These are phyloP conservation scores for Thalassoma bifasciatum DNA, from an alignment of 2,113 vertebrate species.

Conservation along the genomic window DNA sequence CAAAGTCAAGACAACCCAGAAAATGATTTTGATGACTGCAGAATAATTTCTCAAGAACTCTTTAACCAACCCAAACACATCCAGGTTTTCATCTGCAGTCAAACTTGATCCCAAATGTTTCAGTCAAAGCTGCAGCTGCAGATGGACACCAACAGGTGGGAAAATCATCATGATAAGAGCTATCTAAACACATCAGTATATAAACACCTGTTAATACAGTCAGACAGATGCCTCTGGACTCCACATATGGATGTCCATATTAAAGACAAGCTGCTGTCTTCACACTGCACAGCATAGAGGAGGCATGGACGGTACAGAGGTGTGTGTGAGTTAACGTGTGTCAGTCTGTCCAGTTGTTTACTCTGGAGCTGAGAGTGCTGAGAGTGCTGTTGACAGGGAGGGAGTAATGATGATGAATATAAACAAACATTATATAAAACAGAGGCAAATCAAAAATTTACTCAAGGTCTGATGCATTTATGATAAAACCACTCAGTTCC, in stretches of 20 bases:
- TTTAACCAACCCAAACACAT: too few relatives aligned
- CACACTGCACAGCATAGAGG: background rate
- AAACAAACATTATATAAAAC: too few relatives aligned
- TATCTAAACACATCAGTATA: background rate
- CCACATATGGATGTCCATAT: constrained; percentile 1
- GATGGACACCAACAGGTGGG: background rate
- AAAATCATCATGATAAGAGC: background rate
- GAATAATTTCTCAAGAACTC: too few relatives aligned
- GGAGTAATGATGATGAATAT: too few relatives aligned
- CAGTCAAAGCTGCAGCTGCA: background rate
- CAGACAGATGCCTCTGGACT: background rate
- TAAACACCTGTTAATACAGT: background rate
- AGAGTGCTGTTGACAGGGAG: too few relatives aligned
- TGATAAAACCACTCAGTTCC: too few relatives aligned
- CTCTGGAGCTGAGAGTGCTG: too few relatives aligned
- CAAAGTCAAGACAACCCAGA: too few relatives aligned
- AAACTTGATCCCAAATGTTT: background rate
- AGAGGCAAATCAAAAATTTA: too few relatives aligned
- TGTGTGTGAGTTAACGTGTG: background rate
- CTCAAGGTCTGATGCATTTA: too few relatives aligned
- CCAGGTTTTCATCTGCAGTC: background rate
- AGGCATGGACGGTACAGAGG: background rate
- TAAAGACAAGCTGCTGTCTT: constrained; percentile 3
- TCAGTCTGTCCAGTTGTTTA: background rate
- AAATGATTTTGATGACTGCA: too few relatives aligned